Evolutionary conservation across 2,797 vertebrate species (phyloP).

Genomic region (Brachymystax lenok): DNA sequence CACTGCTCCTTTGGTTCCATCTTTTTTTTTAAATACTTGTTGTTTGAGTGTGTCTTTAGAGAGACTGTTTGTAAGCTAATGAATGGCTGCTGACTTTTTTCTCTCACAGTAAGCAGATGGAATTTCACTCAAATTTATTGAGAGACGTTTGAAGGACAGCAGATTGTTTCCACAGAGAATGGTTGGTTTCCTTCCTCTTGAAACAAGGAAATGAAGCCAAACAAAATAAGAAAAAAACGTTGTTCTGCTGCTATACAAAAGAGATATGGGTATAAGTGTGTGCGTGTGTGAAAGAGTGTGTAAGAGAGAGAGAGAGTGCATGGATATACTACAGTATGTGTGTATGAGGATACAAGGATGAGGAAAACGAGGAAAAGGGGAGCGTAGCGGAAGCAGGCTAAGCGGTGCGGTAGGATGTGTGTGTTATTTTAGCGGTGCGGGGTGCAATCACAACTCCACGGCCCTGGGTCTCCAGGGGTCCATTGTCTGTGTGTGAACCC

Average conservation of each 20-base stretch:
- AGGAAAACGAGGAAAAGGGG: constrained; percentile 34
- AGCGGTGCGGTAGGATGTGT: constrained; percentile 43
- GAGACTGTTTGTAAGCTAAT: constrained; percentile 11
- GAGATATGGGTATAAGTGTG: background rate
- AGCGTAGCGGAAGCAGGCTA: constrained; percentile 34
- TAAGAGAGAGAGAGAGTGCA: background rate
- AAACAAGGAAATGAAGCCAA: constrained; percentile 34
- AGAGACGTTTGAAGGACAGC: constrained; percentile 19
- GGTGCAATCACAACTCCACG: constrained; percentile 33
- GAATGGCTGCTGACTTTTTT: background rate
- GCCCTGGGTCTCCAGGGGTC: constrained; percentile 33
- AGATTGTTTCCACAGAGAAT: constrained; percentile 27
- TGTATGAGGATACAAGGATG: constrained; percentile 22
- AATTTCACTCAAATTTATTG: background rate
- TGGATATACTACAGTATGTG: constrained; percentile 2
- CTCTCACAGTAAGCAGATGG: background rate
- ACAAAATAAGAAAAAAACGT: constrained; percentile 9
- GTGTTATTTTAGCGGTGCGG: constrained; percentile 38
- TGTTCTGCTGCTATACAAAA: background rate
- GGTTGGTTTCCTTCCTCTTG: constrained; percentile 40
- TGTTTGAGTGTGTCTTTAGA: background rate
- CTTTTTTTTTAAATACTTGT: background rate
- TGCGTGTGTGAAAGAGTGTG: background rate
- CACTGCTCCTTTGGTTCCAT: background rate
- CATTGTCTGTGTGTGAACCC: constrained; percentile 48